Base-by-base conservation (phyloP, 2,797 vertebrate genomes). In the Sebastes steindachneri region DNA sequence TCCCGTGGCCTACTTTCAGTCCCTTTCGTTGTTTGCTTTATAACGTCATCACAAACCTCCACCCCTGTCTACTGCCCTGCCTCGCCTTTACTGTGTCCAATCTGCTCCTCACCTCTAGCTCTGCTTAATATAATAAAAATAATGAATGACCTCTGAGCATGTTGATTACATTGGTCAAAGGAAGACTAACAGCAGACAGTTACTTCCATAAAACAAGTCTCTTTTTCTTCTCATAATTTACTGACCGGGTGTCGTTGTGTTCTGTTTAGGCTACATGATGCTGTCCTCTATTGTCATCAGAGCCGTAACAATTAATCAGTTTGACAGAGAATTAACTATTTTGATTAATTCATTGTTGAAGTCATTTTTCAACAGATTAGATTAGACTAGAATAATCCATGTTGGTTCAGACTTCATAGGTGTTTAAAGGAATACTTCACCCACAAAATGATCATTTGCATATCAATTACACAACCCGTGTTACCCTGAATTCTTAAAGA, bases 1-100 rank as follows among this genome's bases (percentile, higher is more conserved):
- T 63, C 15, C n/a, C 5, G 3, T 75, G 68, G 3, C 67, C 69
- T 57, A 59, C 41, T 73, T 81, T 71, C 19, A 54, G 25, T 79
- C 69, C 21, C 60, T 33, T 77, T 17, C 2, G 8, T 7, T 59
- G 26, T 79, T 60, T 68, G n/a, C 45, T 71, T 0, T 35, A 45
- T 63, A 37, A 68, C 10, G 0, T 75, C 1, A 26, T 28, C 41
- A 25, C 21, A 35, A 72, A 4, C n/a, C 29, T 62, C 17, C 45
- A 8, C 2, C 19, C 28, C 23, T 5, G 35, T 45, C 23, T 26
- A 0, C 14, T 51, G 15, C n/a, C 8, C 28, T 55, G 67, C 68
- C 23, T 69, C 70, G 62, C 54, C 25, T 72, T 45, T 54, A 19
- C 37, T 29, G 28, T 64, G 10, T 63, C 15, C 15, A 45, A 3